Evolutionary conservation across 2,113 vertebrate genomes (phyloP).

Genomic region (Galbula dea): DNA sequence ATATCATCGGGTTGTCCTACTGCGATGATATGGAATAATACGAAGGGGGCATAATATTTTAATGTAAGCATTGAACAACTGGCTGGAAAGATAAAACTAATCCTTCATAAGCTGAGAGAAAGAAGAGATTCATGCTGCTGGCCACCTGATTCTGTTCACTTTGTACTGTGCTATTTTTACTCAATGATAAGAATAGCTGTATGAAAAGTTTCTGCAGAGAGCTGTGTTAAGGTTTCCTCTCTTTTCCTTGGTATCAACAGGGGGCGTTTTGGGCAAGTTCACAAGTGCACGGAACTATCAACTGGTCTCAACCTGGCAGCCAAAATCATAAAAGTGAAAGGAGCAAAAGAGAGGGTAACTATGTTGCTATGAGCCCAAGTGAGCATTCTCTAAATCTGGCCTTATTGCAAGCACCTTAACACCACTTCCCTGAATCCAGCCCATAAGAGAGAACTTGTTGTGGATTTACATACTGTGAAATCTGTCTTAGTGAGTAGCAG

Average conservation of each 20-base stretch:
- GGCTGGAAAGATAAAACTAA: conserved; percentile 71
- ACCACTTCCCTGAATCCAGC: too few species aligned
- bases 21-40: neutral
- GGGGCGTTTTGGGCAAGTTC: conserved; percentile 88
- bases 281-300: conserved; percentile 81
- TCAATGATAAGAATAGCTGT: conserved; percentile 47
- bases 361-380: neutral
- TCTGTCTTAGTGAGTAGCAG: neutral
- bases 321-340: conserved; percentile 89
- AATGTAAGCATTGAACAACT: conserved; percentile 68
- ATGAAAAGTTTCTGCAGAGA: neutral
- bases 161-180: conserved; percentile 75
- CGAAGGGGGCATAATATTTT: conserved; percentile 40
- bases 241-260: conserved; percentile 60
- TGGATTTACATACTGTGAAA: neutral
- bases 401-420: neutral
- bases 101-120: conserved; percentile 68
- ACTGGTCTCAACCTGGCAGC: conserved; percentile 83
- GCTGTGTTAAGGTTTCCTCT: neutral
- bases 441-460: rapidly evolving
- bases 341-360: conserved; percentile 81
- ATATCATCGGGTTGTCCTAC: neutral
- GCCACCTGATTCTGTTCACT: conserved; percentile 60
- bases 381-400: neutral
- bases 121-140: conserved; percentile 51